Evolutionary conservation across 2,797 vertebrate species (phyloP), one percentile per base, ranked within the genome.

Genomic region (Takifugu rubripes): DNA sequence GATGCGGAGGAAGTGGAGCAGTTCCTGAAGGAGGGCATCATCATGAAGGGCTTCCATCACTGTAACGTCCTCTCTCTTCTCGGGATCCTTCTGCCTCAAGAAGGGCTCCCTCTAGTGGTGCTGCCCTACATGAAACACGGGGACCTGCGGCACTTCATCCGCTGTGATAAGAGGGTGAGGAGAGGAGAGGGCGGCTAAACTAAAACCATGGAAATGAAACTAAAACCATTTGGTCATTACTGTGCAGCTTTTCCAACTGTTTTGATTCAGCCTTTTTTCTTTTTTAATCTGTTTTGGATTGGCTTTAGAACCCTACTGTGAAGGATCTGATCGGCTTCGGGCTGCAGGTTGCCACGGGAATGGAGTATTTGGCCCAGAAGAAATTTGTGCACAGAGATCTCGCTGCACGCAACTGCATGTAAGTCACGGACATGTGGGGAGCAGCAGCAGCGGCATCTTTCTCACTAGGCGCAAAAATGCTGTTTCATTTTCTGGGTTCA

Each of bases 401-500:
- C 5, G 97, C 97, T 0, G 97, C 96, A 46, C 93, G 97, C 27
- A 99, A 99, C 77, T 99, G 97, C 93, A 99, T 99, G 97, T 99
- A 72, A 95, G 96, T 87, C 43, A 43, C 17, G 6, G 3, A 45
- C 17, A 60, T 42, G 42, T 15, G 54, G 36, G 14, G 12, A 40
- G 14, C 36, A 40, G 36, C 36, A 40, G 36, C 36, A 14, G 36
- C 12, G 36, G 3, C 36, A 12, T 40, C 36, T 10, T 12, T 40
- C 3, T 1, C 17, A 17, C 17, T 17, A 17, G 17, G 21, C 21
- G 21, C 21, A 21, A 40, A 10, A 25, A 25, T 47, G 0, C 44
- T 2, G 33, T 33, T 26, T 50, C 11, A 3, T 0, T 40, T 54
- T 36, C 51, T 67, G 21, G 53, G 51, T 51, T 21, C 55, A 99